Evolutionary conservation across 2,113 vertebrate species (phyloP), one percentile per base, ranked within the genome.

Genomic region (Athene cunicularia): DNA sequence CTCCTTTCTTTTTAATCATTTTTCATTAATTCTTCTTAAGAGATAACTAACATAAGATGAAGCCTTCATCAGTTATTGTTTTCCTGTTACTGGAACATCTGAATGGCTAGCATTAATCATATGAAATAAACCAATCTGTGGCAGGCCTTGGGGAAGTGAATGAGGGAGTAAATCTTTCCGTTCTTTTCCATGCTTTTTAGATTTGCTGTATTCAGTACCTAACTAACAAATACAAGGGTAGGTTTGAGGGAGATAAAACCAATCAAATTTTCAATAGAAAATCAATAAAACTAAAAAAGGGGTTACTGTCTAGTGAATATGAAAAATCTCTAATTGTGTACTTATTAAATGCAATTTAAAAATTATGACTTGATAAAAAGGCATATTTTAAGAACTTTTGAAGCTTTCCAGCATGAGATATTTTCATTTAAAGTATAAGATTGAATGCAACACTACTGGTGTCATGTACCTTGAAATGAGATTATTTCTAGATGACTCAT

Each of bases 261-360:
- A 75, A 56, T 30, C 19, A 17, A 23, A 21, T 13, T 67, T 89
- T 80, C 24, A 30, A 33, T 21, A 33, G 8, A 53, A 72, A 55
- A 63, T 62, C 15, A 68, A 35, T 53, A 58, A 47, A 86, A 66
- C 15, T 23, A 10, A 70, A 77, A 60, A 43, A 41, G 28, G 2
- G 1, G 2, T 80, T 6, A 14, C 9, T 37, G 2, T 12, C 9
- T 28, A 72, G 59, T 27, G 8, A 67, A 55, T 45, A 55, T 23
- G 2, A 63, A 56, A 80, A 80, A 72, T 32, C 1, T 1, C 1
- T 1, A 60, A 43, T 5, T 20, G 2, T 18, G 26, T 32, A 33
- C 6, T 11, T 90, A 68, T n/a, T 8, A 49, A 50, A 41, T 41
- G 7, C 19, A 17, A 6, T 75, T 83, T 83, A 30, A 20, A 22